Conservation (phyloP, 2,888 invertebrate genomes). For the Nysson spinosus region DNA sequence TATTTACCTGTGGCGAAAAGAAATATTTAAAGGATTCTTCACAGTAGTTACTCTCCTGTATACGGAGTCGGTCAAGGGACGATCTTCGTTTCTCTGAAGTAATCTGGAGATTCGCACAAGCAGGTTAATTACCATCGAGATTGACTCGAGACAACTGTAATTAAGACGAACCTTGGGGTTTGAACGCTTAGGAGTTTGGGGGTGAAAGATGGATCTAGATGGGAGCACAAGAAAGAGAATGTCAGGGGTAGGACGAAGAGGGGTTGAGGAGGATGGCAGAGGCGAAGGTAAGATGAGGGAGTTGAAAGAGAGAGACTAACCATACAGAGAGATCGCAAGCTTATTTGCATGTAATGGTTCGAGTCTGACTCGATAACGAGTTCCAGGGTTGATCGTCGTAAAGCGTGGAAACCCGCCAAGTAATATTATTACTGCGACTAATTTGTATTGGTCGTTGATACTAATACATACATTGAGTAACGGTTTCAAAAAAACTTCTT, state of each 20-base stretch:
- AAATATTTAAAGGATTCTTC: no score
- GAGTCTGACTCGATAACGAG: constrained; percentile 63
- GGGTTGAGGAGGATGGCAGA: constrained; percentile 2
- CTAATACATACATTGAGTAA: no score
- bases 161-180: constrained; percentile 74
- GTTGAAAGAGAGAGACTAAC: constrained; percentile 13
- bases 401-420: constrained; percentile 1
- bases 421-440: constrained; percentile 18
- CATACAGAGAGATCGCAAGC: constrained; percentile 53
- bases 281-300: constrained; percentile 1
- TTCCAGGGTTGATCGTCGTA: constrained; percentile 24
- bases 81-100: constrained; percentile 31
- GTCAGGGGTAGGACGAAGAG: constrained; percentile 4
- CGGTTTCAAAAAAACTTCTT: no score
- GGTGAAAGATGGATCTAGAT: constrained; percentile 21
- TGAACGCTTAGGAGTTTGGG: constrained; percentile 55
- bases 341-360: constrained; percentile 74
- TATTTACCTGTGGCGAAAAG: background rate
- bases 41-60: constrained; percentile 6
- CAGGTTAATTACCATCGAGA: constrained; percentile 77
- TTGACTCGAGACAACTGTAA: constrained; percentile 77
- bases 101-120: constrained; percentile 48
- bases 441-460: constrained; percentile 3
- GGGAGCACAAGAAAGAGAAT: constrained; percentile 14
- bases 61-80: constrained; percentile 30